Evolutionary conservation across 1,140 invertebrate species (phyloP).

Genomic region (Neuroterus valhalla): DNA sequence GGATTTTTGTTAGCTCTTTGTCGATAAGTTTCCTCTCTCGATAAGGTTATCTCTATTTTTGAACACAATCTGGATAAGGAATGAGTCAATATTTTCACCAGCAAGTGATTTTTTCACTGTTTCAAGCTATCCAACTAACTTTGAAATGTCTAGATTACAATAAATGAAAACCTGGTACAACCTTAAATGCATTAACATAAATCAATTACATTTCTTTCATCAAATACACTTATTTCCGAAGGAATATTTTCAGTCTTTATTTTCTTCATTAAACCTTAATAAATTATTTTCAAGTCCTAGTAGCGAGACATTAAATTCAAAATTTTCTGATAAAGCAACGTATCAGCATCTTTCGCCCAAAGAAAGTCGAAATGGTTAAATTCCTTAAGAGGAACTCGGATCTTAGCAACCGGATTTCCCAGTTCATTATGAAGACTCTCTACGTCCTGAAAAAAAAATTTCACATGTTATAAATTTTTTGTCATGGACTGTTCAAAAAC

Average conservation of each 20-base stretch:
- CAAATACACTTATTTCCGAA: too few species aligned
- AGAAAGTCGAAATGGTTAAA: constrained; percentile 82
- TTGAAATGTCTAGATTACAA: too few species aligned
- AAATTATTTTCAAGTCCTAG: background rate
- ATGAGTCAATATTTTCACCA: too few species aligned
- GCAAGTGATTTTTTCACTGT: too few species aligned
- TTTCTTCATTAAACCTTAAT: background rate
- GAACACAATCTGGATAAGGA: too few species aligned
- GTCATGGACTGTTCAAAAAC: background rate
- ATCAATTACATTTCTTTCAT: too few species aligned
- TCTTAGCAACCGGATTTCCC: constrained; percentile 72
- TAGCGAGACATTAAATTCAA: constrained; percentile 27
- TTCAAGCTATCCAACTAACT: too few species aligned
- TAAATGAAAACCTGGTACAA: too few species aligned
- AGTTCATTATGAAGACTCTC: constrained; percentile 74
- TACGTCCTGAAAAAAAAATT: constrained; percentile 66
- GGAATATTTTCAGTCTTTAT: background rate
- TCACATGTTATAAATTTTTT: background rate
- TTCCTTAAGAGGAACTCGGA: constrained; percentile 72
- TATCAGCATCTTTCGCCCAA: constrained; percentile 77
- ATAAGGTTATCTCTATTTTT: too few species aligned
- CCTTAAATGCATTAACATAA: too few species aligned
- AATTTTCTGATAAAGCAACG: constrained; percentile 73
- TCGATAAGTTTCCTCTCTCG: too few species aligned
- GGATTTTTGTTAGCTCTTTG: too few species aligned